Base-by-base conservation (phyloP, 2,797 vertebrate genomes). In the Malacoctenus gilli region DNA sequence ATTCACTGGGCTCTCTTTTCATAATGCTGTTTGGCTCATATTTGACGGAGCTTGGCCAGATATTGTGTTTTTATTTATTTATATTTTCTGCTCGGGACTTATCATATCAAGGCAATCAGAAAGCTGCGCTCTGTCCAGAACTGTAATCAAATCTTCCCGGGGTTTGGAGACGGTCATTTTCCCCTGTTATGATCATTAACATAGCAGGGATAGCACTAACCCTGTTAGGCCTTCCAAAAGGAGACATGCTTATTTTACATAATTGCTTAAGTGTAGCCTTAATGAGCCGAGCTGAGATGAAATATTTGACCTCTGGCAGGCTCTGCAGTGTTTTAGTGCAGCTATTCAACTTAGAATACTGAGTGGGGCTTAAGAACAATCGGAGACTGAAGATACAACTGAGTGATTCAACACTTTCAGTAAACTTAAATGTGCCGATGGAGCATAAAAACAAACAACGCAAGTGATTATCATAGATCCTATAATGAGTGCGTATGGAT, bases 171-270 rank as follows among this genome's bases (percentile, higher is more conserved):
- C 40, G 50, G 68, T 71, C 59, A 77, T 87, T 85, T 85, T 82
- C 74, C 72, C 70, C 65, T 48, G 63, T 85, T 85, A 87, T 80
- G 67, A 85, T 84, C 84, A 88, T 91, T 91, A 91, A 89, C 85
- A 75, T 84, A 82, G 82, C 80, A 83, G 78, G 70, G 68, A 84
- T 59, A 72, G 75, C 67, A 68, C 61, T 81, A 90, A 90, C 83
- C 73, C 67, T 46, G 65, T 91, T 86, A 84, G 14, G 23, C 59
- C 40, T 59, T 87, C 72, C 75, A 77, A 84, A 89, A 81, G 80
- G 65, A 87, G 85, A 79, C 79, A 80, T 73, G 72, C 67, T 80
- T 77, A 75, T 82, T 91, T 87, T 86, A 78, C 78, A 83, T 86
- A 88, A 89, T 81, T 74, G 52, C 72, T 77, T 65, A 83, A 89